Base-by-base conservation (phyloP, 2,888 invertebrate species). In the Brachynemurus nebulosus region DNA sequence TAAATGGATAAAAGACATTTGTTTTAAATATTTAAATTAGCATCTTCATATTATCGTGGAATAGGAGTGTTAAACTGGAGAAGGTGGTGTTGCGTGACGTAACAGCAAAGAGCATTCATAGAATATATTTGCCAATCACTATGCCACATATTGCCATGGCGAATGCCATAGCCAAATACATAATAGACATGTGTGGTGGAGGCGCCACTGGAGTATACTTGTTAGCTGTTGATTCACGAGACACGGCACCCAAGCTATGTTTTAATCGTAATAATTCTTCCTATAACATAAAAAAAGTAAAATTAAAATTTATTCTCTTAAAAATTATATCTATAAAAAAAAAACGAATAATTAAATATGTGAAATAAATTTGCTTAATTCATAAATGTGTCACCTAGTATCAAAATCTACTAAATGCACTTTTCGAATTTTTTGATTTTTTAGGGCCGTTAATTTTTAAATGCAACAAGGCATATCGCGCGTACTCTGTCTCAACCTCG, bases 111-210 rank as follows among this genome's bases (percentile, higher is more conserved):
- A 53, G 53, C 61, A 70, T 78, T 84, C 80, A 86, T 71, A 85
- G 80, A 67, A 82, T 67, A 69, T 79, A 83, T 69, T 85, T 86
- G 63, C 85, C 86, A 64, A 85, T 69, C 63, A 85, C 69, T 60
- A 85, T 72, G 62, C 85, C 83, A 60, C 84, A 63, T 52, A 86
- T 61, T 53, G 78, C 78, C 67, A 80, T 74, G 56, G 73, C 71
- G 56, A 85, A 61, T 51, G 79, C 78, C 54, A 77, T 65, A 54
- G 71, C 74, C 54, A 84, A 65, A 68, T 76, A 78, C 51, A 78
- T 71, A 68, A 72, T 64, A 53, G 74, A 68, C 58, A 70, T 63
- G 54, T 69, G 75, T 58, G 71, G 72, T 52, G 74, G 64, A 50
- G 69, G 68, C 58, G 72, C 72, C 53, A 72, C 71, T 54, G 63